Evolutionary conservation across 2,888 invertebrate species (phyloP), one percentile per base, ranked within the genome.

Genomic region (Phasia obesa): DNA sequence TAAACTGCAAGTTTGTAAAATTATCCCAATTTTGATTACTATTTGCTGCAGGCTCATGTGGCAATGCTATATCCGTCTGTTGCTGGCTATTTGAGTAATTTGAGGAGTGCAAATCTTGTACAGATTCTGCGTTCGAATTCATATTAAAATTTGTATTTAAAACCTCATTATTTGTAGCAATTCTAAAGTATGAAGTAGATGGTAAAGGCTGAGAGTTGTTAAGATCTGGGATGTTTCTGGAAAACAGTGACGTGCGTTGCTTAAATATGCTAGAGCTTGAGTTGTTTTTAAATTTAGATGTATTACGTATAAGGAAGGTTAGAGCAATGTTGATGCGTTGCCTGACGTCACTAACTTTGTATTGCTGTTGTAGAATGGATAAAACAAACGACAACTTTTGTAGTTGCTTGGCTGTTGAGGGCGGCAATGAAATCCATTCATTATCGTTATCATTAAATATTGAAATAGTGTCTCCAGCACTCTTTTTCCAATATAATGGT

Each of bases 281-380:
- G 2, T 19, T 69, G 1, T 67, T 60, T 44, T 79, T 80, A 47
- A 55, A 53, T 38, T 80, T 80, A 2, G 79, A 80, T n/a, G 59
- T 67, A 49, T 74, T 74, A 6, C 67, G 65, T 62, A 75, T 75
- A 49, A 80, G 64, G 11, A 65, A 76, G 3, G 70, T 65, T 3
- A 81, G 60, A 5, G 81, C 81, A 44, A 81, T 70, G 25, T 81
- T 81, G 44, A 81, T 76, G 4, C 81, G 75, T 60, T 81, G 81
- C 13, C 69, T 42, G 1, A 71, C 76, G 25, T 81, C 76, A 60
- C 19, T 65, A 0, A 64, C 57, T 59, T 76, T 75, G 44, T 76
- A 81, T 42, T 81, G 75, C 25, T 76, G 70, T 13, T 81, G 81
- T 17, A 81, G 21, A 31, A 76, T 81, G 13, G 81, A 81, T n/a